Conservation (phyloP, 2,888 invertebrate species). For the Calliphora vomitoria region DNA sequence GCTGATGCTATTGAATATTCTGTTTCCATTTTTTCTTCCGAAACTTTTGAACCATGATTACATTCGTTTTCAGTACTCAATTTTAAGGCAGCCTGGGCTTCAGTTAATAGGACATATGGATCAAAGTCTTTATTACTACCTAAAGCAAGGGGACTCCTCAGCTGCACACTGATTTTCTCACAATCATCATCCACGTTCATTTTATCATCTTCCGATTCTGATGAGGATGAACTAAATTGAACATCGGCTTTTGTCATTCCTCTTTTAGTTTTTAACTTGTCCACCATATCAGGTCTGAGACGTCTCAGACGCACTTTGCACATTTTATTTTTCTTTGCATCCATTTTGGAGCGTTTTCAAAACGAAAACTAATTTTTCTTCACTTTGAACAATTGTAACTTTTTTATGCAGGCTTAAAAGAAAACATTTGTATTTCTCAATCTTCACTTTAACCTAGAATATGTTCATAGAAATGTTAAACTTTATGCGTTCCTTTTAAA, state of each 20-base stretch:
- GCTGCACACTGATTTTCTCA: conserved; percentile 70
- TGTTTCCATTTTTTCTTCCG: conserved; percentile 45
- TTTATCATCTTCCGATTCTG: conserved; percentile 74
- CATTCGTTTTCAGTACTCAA: conserved; percentile 72
- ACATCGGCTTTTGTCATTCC: conserved; percentile 49
- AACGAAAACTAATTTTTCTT: neutral
- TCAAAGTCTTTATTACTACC: conserved; percentile 74
- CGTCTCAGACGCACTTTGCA: conserved; percentile 71
- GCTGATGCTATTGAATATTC: conserved; percentile 45
- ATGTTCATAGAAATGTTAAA: conserved; percentile 17
- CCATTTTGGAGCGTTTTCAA: conserved; percentile 53
- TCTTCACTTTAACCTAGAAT: conserved; percentile 21
- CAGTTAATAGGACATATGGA: conserved; percentile 57
- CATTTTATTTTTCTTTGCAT: conserved; percentile 66
- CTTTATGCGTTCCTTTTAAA: neutral
- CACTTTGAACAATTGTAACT: neutral
- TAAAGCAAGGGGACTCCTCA: conserved; percentile 70
- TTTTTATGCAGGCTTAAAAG: neutral
- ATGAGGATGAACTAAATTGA: conserved; percentile 68
- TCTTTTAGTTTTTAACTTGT: conserved; percentile 62
- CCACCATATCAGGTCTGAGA: conserved; percentile 65
- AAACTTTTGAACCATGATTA: conserved; percentile 17
- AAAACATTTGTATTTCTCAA: conserved; percentile 27
- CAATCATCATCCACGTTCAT: conserved; percentile 53
- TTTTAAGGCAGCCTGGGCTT: conserved; percentile 66